Conservation (phyloP, 2,797 vertebrate genomes). For the Pelobates cultripes region DNA sequence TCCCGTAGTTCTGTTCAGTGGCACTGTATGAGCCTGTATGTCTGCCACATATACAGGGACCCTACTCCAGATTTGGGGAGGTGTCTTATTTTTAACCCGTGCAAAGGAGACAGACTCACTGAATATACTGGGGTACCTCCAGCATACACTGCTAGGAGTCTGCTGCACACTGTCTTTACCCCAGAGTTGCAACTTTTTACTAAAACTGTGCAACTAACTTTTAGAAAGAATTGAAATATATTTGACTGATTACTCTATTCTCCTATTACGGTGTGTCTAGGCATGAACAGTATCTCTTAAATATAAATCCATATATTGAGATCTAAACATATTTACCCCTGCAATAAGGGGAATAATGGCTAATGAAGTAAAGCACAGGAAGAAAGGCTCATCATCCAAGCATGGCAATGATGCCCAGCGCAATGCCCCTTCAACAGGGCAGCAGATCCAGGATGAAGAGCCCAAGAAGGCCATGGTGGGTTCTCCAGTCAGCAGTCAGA, state of each 20-base stretch:
- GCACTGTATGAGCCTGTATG: neutral
- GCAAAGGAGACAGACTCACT: neutral
- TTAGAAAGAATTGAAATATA: too few relatives aligned
- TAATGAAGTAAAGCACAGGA: constrained; percentile 47
- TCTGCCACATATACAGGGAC: constrained; percentile 45
- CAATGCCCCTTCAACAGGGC: neutral
- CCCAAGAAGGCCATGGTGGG: neutral
- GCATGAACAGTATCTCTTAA: neutral
- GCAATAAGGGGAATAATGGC: constrained; percentile 2
- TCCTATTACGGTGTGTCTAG: neutral
- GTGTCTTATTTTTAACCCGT: neutral
- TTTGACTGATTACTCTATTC: too few relatives aligned
- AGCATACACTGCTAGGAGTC: neutral
- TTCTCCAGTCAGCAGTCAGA: neutral
- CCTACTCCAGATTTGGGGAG: constrained; percentile 4
- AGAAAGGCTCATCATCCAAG: constrained; percentile 21
- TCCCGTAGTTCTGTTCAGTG: constrained; percentile 1
- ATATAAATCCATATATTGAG: neutral
- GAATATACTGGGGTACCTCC: neutral
- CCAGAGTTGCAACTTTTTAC: neutral
- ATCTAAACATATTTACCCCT: neutral
- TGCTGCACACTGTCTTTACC: neutral
- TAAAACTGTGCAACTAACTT: neutral
- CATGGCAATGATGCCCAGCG: constrained; percentile 11
- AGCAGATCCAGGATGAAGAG: neutral